These are phyloP conservation scores for Aphrophora alni DNA, from an alignment of 2,888 invertebrate species.

Conservation along the genomic window DNA sequence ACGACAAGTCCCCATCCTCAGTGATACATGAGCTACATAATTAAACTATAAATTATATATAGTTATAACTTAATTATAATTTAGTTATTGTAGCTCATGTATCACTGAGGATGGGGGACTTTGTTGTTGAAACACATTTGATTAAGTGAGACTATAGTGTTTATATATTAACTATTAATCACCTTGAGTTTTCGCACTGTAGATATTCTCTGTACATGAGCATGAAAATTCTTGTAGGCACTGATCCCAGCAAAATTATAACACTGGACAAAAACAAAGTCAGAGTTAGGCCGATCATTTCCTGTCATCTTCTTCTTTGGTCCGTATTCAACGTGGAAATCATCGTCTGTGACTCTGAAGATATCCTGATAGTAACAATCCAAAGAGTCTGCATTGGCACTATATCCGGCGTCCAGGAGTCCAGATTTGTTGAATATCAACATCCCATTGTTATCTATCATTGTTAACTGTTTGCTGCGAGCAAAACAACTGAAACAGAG, in stretches of 20 bases:
- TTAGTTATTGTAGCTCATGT: too few relatives aligned
- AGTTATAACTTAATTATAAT: too few relatives aligned
- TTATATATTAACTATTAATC: conserved; percentile 17
- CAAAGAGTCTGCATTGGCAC: conserved; percentile 15
- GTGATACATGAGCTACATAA: too few relatives aligned
- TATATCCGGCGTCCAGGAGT: conserved; percentile 45
- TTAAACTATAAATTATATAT: too few relatives aligned
- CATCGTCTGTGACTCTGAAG: conserved; percentile 42
- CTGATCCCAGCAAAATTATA: conserved; percentile 43
- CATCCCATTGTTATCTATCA: conserved; percentile 47
- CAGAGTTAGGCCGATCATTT: conserved; percentile 41
- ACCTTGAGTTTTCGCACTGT: conserved; percentile 46
- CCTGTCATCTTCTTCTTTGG: conserved; percentile 39
- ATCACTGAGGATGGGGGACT: too few relatives aligned
- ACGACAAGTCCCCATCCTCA: too few relatives aligned
- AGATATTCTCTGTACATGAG: conserved; percentile 43
- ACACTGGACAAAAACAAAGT: conserved; percentile 50
- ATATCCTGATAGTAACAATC: conserved; percentile 49
- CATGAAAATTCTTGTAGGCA: conserved; percentile 50
- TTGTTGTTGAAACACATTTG: too few relatives aligned
- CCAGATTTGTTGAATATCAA: conserved; percentile 46
- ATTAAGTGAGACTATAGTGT: too few relatives aligned
- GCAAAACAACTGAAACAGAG: conserved; percentile 42
- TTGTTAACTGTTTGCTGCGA: conserved; percentile 43
- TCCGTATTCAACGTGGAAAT: conserved; percentile 44